These are phyloP conservation scores for Catalaphyllia jardinei DNA, from an alignment of 64 coral and sea anemone species.

Conservation along the genomic window DNA sequence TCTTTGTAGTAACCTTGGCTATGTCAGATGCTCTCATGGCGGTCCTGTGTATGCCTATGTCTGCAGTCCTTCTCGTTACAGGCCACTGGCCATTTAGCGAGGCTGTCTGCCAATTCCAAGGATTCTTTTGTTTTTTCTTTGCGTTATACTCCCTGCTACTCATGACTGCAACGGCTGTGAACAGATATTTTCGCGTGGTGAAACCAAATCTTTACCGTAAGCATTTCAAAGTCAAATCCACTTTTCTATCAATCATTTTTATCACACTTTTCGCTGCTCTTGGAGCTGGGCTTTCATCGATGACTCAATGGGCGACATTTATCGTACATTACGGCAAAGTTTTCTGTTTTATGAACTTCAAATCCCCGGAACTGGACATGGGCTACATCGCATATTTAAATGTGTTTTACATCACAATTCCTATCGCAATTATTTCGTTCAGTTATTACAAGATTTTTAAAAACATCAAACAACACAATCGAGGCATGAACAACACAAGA, in stretches of 20 bases:
- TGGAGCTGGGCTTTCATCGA: conserved; percentile 33
- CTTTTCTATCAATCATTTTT: not conserved
- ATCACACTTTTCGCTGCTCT: conserved; percentile 29
- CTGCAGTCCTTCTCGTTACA: conserved; percentile 36
- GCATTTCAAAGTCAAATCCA: conserved; percentile 44
- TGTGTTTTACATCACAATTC: conserved; percentile 34
- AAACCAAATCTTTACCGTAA: conserved; percentile 41
- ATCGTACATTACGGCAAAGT: conserved; percentile 64
- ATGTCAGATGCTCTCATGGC: conserved; percentile 75
- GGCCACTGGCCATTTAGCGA: conserved; percentile 14
- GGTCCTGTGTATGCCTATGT: conserved; percentile 51
- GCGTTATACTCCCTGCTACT: conserved; percentile 54
- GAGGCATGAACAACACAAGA: conserved; percentile 1
- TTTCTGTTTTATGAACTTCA: conserved; percentile 56
- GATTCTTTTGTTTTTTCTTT: conserved; percentile 60
- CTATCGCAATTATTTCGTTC: conserved; percentile 48
- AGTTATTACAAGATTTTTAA: conserved; percentile 60
- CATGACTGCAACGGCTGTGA: conserved; percentile 71
- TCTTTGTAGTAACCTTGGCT: conserved; percentile 52
- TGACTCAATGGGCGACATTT: conserved; percentile 21
- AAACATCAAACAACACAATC: conserved; percentile 42
- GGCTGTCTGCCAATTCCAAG: conserved; percentile 66
- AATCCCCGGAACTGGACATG: conserved; percentile 13
- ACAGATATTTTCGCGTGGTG: conserved; percentile 73
- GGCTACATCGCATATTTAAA: conserved; percentile 55